Evolutionary conservation across 1,140 invertebrate species (phyloP), one percentile per base, ranked within the genome.

Genomic region (Diprion similis): DNA sequence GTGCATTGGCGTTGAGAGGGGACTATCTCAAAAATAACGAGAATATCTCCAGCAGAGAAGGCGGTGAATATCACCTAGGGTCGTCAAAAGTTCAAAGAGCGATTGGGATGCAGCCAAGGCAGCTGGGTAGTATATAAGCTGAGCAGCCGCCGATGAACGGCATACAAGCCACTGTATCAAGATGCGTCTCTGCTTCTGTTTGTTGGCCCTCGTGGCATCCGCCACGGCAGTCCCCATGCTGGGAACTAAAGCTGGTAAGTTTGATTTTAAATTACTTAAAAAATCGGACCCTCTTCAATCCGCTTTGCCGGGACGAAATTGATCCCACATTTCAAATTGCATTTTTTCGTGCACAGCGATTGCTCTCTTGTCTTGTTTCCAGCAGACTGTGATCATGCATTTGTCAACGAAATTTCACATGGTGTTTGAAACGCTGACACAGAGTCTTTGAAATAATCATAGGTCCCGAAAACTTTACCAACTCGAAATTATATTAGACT

Each of bases 181-280:
- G 81, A 88, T 88, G 87, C 83, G 80, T 78, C 83, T 79, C 75
- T 80, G 81, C 78, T 77, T 86, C 70, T 77, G 87, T 78, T 79
- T 87, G 77, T 78, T 86, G 78, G 81, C 84, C 81, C 78, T 87
- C 68, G 81, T 84, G 76, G 86, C 85, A 75, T 78, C 87, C 70
- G 85, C 76, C 74, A 81, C 84, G 46, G 85, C 84, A 37, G 79
- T 82, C 15, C 78, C 83, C 68, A 76, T 75, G 17, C 78, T 78
- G n/a, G 82, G 73, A 79, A 83, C 82, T 65, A 83, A 80, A 73
- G 86, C 87, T 78, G 87, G 87, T 88, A 83, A 87, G 83, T 79
- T 1, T 37, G 10, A 37, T 51, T 17, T 37, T 10, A 64, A 1
- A 59, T n/a, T 59, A 13, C 51, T 59, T 59, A 59, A n/a, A 59